phyloP scores from a whole-genome alignment of 2,113 vertebrate genomes.

The Oostethus manadensis region DNA sequence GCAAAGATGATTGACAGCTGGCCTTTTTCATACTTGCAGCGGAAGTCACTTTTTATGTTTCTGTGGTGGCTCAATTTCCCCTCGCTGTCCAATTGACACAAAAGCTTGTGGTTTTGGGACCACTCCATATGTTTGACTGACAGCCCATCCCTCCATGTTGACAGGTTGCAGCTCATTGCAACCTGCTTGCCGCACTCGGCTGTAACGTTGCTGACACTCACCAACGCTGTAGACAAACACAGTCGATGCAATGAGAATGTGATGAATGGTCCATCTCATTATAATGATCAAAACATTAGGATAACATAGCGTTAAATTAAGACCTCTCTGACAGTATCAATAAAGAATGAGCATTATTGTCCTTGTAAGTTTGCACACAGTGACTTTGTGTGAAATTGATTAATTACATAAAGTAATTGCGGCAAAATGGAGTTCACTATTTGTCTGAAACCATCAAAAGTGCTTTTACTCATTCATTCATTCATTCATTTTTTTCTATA shows the following conservation, averaged over 20 bases:
- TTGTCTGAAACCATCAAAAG: too few relatives aligned
- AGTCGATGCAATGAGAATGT: neutral
- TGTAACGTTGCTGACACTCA: conserved; percentile 11
- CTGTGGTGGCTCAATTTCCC: neutral
- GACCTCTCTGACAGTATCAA: too few relatives aligned
- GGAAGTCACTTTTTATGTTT: neutral
- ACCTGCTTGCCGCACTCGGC: conserved; percentile 36
- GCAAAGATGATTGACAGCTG: conserved; percentile 33
- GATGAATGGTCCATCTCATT: neutral
- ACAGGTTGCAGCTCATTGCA: conserved; percentile 33
- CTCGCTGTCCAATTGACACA: conserved; percentile 31
- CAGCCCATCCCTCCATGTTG: neutral
- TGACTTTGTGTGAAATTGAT: too few relatives aligned
- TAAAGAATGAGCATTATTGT: too few relatives aligned
- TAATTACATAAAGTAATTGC: too few relatives aligned
- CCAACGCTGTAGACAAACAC: conserved; percentile 31
- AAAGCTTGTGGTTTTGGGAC: conserved; percentile 2
- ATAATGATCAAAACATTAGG: neutral
- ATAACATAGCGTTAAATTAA: too few relatives aligned
- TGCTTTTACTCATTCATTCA: too few relatives aligned
- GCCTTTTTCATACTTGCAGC: conserved; percentile 31
- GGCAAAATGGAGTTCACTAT: too few relatives aligned
- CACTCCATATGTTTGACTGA: conserved; percentile 46
- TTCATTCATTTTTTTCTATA: too few relatives aligned
- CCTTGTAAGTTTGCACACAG: too few relatives aligned